Base-by-base conservation (phyloP, 2,888 invertebrate genomes). In the Cybosia mesomella region DNA sequence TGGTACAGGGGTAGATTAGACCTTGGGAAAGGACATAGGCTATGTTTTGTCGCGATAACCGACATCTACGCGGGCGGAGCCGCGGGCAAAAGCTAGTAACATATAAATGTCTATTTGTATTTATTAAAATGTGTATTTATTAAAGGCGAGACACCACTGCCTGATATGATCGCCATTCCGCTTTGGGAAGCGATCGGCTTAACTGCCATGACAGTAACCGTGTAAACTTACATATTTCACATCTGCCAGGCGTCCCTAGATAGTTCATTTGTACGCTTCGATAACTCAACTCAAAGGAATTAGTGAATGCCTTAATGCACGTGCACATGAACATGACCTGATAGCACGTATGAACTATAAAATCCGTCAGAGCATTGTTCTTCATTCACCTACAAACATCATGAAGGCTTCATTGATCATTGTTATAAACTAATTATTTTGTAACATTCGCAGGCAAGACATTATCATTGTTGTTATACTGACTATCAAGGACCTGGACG, bases 301-400 rank as follows among this genome's bases (percentile, higher is more conserved):
- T 5, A n/a, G 2, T n/a, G 9, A 8, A 5, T 11, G 7, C 18
- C 5, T 43, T 7, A 5, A 1, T 43, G 43, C 43, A 18, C 43
- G 15, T 43, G 18, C 18, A 43, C 5, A 43, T 43, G 18, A 18
- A 18, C 18, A 18, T 49, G n/a, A 1, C 8, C 49, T 49, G 49
- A 2, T 22, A 21, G 11, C 21, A 34, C 15, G 32, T 58, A 59
- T 36, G 36, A 36, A 15, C 59, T 59, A 24, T 59, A 24, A 36
- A 59, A 39, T 39, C 39, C 10, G 36, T 22, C 13, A 59, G 36
- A 4, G 39, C 24, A 59, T 59, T 59, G 59, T 59, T 59, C 59
- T 22, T 59, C 59, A 59, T 59, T 59, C 39, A 7, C 24, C 24
- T 24, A 39, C 10, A 59, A 10, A 21, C 59, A 9, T 21, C 58